Base-by-base conservation (phyloP, 2,113 vertebrate species). In the Eupsittula cactorum region DNA sequence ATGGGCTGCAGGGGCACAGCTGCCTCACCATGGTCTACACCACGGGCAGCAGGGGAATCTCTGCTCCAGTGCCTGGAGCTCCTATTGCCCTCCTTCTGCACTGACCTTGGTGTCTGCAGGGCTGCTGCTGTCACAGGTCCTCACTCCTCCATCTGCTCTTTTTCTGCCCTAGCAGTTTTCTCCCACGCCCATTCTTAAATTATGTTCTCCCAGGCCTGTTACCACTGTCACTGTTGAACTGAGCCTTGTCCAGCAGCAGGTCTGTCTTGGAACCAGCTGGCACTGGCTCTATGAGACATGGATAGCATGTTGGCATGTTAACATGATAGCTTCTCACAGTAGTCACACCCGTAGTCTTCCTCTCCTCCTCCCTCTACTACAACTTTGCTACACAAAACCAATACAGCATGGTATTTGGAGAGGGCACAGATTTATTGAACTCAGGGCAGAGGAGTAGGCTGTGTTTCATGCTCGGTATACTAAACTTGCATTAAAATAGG, bases 31-130 rank as follows among this genome's bases (percentile, higher is more conserved):
- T 7, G 17, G 18, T 4, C 53, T 65, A 11, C 65, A 8, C 59
- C 8, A 3, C 0, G 0, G 10, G 17, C 20, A 59, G 16, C 33
- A 16, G 16, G 11, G 11, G 16, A 65, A 53, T 19, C 5, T 35
- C 12, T 44, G 7, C 33, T 47, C 8, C 0, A 0, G 5, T 0
- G 0, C 10, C n/a, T 42, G 60, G 20, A 62, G 13, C 8, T 6
- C 8, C 5, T 79, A 15, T 21, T 63, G 19, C 9, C 39, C 17
- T 29, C 21, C 35, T 69, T 15, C 64, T 50, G 6, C 62, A 50
- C 62, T 46, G 14, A 28, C 11, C 42, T 14, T 15, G 12, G 6
- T 27, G n/a, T 37, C 39, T 88, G 10, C 31, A 65, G 23, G 4
- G 13, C 2, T 42, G 4, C 37, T 82, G 16, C 4, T 52, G 10